Evolutionary conservation across 2,888 invertebrate species (phyloP), one percentile per base, ranked within the genome.

Genomic region (Ochlodes sylvanus): DNA sequence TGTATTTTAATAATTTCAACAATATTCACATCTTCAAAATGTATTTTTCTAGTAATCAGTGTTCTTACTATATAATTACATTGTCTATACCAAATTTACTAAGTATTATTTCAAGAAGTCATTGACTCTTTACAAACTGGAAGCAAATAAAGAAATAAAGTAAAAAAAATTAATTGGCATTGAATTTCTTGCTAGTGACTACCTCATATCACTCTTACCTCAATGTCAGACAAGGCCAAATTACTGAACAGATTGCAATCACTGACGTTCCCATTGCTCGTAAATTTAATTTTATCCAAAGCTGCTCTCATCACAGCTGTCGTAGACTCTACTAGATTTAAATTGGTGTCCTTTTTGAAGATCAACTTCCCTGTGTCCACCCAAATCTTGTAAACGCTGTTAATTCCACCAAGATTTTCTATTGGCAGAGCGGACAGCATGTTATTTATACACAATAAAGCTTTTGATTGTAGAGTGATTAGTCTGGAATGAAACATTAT

Each of bases 281-380:
- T 85, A n/a, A 85, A 80, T 73, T 95, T 95, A 58, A 97, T 92
- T 87, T 95, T 95, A 77, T 96, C 95, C 52, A 96, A 85, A 1
- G 96, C 94, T n/a, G 96, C 96, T 74, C 97, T 94, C 95, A 97
- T 95, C 0, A 96, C 95, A 4, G 96, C 95, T 0, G 96, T 96
- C 1, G 95, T 94, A 0, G 97, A 95, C 80, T 97, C 97, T 52
- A 96, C 77, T 17, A 96, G 82, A 54, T 94, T 88, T 0, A 87
- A 76, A 75, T 94, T 94, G 5, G 87, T 91, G 63, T 85, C 87
- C 63, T 94, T 86, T 76, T 95, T 94, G 68, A 95, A 95, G 0
- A 95, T 94, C 68, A 95, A 84, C 76, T 95, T 94, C 0, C 95
- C 95, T 50, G 95, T 94, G 64, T 95, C 94, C 1, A 94, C 89